Base-by-base conservation (phyloP, 2,797 vertebrate species). In the Paedocypris micromegethes region DNA sequence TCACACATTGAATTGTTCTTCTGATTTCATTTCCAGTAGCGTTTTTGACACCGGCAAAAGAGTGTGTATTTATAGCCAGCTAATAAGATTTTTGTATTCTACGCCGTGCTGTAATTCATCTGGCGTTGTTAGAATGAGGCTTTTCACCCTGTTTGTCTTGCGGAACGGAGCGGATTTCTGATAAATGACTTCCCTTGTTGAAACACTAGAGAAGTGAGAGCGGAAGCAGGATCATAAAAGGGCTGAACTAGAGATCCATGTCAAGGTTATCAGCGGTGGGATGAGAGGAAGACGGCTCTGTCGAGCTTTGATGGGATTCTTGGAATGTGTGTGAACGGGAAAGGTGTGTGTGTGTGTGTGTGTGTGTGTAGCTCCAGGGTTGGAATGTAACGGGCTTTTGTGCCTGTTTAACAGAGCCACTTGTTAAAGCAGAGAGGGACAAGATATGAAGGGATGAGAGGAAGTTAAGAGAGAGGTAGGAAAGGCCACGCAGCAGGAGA, bases 371-470 rank as follows among this genome's bases (percentile, higher is more conserved):
- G 87, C 88, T 87, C 81, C 74, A 39, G 73, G 87, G 87, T 84
- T 80, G 85, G 82, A 90, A 90, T 90, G 87, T 85, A 86, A 86
- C 85, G 84, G 80, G 84, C 85, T 89, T 91, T 84, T 89, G 87
- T 89, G 86, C 75, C 81, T 78, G 80, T 84, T 86, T 86, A 84
- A 81, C 80, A 82, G 81, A 67, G 76, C 78, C 48, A 76, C 82
- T 82, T 83, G 80, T 72, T 87, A 77, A 83, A 83, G 79, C 67
- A 54, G 55, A 64, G 9, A 23, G 72, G 81, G 81, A 81, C 53
- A 50, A 50, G 59, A 61, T 75, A 46, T 72, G 64, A 48, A 44
- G 62, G 9, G 61, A 60, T 56, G 47, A 61, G 58, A 41, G 44
- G 58, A 55, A 52, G 44, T 41, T 23, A 58, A 41, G 45, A 42